Base-by-base conservation (phyloP, 2,888 invertebrate genomes). In the Beris morrisii region DNA sequence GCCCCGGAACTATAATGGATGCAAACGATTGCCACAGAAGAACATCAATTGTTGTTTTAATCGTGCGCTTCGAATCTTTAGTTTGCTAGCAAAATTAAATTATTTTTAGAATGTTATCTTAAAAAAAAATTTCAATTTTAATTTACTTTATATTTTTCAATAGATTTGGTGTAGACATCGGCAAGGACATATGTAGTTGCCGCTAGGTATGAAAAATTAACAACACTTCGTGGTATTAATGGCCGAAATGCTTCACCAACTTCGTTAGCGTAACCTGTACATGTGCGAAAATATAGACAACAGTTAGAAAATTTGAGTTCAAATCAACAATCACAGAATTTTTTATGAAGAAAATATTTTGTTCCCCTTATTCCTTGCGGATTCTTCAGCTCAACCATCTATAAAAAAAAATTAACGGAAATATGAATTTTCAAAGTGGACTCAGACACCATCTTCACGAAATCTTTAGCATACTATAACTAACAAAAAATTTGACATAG, bases 21-120 rank as follows among this genome's bases (percentile, higher is more conserved):
- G 97, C 97, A 66, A 97, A 82, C 69, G 90, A 89, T 81, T 98
- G 97, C 97, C 97, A 97, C 4, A 92, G 75, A 28, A 98, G 81
- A 0, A 93, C 93, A 79, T 98, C 97, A 0, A 85, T 84, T 0
- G 90, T 87, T 2, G 88, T 86, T 2, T 83, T 73, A 1, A 79
- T 58, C 12, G 77, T 72, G 38, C 72, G 69, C 15, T 71, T 72
- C 0, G 66, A 45, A 11, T 58, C 52, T 45, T 55, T 58, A 48
- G 5, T 48, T 5, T 30, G 31, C 56, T 55, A 15, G 31, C 38
- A 45, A 11, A 22, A 30, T 22, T 22, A 3, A 30, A 28, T 30
- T n/a, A 50, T 11, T 50, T 50, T 15, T 50, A 56, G 2, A 7
- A 54, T 54, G n/a, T n/a, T n/a, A n/a, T n/a, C n/a, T n/a, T n/a